Conservation (phyloP, 1,140 invertebrate species). For the Pogonomyrmex barbatus region DNA sequence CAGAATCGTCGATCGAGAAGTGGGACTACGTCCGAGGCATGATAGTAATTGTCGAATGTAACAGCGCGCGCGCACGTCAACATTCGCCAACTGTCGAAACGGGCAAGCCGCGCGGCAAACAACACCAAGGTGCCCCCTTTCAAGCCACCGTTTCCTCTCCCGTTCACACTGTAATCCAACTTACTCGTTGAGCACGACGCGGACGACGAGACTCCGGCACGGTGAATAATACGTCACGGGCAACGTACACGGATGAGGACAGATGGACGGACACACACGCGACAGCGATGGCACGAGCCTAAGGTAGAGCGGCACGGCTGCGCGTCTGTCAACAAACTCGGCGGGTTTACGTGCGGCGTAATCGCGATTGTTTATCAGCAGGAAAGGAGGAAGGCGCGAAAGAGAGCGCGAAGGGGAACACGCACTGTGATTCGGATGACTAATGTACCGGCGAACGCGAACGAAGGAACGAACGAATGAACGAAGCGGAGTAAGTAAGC, state of each 20-base stretch:
- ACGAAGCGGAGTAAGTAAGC: not conserved
- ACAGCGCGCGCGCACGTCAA: conserved; percentile 16
- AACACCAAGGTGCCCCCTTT: not conserved
- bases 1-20: not conserved
- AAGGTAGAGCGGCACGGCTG: not conserved
- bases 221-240: not conserved
- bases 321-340: conserved; percentile 36
- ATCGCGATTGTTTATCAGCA: not conserved
- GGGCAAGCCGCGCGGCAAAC: not conserved
- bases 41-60: not conserved
- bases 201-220: not conserved
- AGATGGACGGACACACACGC: not conserved
- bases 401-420: not conserved
- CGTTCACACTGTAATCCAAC: conserved; percentile 70
- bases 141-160: not conserved
- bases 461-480: not conserved
- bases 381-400: not conserved
- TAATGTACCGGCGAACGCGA: not conserved
- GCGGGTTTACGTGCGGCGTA: not conserved
- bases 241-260: not conserved
- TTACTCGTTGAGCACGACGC: conserved; percentile 12
- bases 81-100: conserved; percentile 29
- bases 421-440: conserved; percentile 15
- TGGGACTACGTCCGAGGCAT: conserved; percentile 71
- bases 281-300: not conserved